Conservation (phyloP, 2,888 invertebrate genomes). For the Synanthedon vespiformis region DNA sequence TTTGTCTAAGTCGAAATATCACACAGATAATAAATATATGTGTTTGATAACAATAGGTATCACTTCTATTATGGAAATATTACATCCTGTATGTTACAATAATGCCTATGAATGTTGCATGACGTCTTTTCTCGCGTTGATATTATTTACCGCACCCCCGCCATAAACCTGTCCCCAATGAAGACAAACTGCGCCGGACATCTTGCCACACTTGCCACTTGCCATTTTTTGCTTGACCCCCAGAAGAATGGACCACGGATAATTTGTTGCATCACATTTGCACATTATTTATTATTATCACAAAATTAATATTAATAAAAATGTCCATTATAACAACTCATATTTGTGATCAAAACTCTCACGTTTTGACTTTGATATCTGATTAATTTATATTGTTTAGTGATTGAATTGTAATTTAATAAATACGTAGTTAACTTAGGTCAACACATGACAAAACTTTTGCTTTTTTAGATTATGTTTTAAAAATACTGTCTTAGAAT, state of each 20-base stretch:
- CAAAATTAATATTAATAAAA: background rate
- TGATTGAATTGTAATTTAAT: too few relatives aligned
- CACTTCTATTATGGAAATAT: too few relatives aligned
- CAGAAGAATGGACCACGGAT: background rate
- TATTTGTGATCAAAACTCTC: too few relatives aligned
- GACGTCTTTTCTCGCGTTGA: conserved; percentile 46
- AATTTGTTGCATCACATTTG: conserved; percentile 8
- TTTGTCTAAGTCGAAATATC: too few relatives aligned
- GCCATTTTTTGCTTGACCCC: conserved; percentile 58
- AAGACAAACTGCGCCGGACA: conserved; percentile 54
- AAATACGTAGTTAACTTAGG: too few relatives aligned
- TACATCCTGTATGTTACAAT: conserved; percentile 25
- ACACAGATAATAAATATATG: too few relatives aligned
- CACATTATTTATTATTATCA: background rate
- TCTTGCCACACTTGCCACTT: conserved; percentile 23
- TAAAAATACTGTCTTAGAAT: too few relatives aligned
- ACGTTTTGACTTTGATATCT: too few relatives aligned
- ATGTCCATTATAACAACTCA: background rate
- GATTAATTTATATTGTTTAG: too few relatives aligned
- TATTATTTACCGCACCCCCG: conserved; percentile 61
- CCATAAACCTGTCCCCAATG: conserved; percentile 62
- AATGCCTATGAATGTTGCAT: conserved; percentile 62
- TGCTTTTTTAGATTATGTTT: too few relatives aligned
- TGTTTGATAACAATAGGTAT: too few relatives aligned
- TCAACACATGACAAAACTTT: too few relatives aligned